These are phyloP conservation scores for Pyrocoelia pectoralis DNA, from an alignment of 2,888 invertebrate species.

Conservation along the genomic window DNA sequence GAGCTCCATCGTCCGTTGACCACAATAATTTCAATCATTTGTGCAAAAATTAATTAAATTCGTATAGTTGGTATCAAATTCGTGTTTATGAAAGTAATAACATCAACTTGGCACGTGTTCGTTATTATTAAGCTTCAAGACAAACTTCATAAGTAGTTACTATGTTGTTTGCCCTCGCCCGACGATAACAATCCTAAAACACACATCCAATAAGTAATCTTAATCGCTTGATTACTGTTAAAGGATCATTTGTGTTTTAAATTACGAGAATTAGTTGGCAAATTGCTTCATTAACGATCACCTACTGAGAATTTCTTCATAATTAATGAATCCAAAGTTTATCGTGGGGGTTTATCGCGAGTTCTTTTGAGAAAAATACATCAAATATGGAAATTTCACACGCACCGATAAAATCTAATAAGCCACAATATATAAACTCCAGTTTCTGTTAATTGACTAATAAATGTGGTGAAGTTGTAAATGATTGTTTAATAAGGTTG, in stretches of 20 bases:
- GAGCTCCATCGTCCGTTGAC: slow-evolving; percentile 17
- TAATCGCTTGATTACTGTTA: neutral
- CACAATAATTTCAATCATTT: slow-evolving; percentile 16
- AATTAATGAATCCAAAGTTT: neutral
- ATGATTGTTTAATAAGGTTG: slow-evolving; percentile 37
- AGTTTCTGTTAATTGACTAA: slow-evolving; percentile 35
- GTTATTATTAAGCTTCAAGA: slow-evolving; percentile 7
- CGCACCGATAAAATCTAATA: slow-evolving; percentile 1
- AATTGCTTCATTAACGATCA: neutral
- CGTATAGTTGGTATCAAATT: neutral
- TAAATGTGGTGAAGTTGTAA: slow-evolving; percentile 35
- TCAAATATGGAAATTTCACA: slow-evolving; percentile 7
- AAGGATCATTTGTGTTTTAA: neutral
- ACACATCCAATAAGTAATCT: slow-evolving; percentile 3
- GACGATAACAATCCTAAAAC: slow-evolving; percentile 10
- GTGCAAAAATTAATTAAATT: slow-evolving; percentile 16
- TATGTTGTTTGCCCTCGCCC: neutral
- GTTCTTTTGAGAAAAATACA: neutral
- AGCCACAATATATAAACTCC: slow-evolving; percentile 30
- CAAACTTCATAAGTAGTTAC: slow-evolving; percentile 9
- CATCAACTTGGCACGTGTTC: neutral
- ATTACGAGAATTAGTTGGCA: neutral
- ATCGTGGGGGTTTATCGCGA: neutral
- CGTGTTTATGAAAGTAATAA: slow-evolving; percentile 9
- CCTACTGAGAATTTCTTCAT: neutral